These are phyloP conservation scores for Acronicta aceris DNA, from an alignment of 2,888 invertebrate species.

Conservation along the genomic window DNA sequence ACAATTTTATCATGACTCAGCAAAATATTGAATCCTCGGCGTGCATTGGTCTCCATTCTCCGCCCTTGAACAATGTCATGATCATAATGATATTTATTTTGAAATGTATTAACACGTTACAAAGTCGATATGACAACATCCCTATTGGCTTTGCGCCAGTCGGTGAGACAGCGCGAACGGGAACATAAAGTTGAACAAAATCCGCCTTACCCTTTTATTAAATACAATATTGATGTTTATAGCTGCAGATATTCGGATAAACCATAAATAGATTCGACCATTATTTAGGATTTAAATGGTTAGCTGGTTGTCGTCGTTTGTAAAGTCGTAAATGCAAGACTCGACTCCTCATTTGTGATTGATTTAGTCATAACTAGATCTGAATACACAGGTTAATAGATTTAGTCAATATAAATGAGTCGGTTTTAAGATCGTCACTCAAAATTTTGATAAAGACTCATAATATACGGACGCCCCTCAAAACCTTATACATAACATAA, in stretches of 20 bases:
- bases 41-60: conserved; percentile 22
- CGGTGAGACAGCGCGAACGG: conserved; percentile 39
- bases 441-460: no score
- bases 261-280: conserved; percentile 21
- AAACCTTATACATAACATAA: no score
- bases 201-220: conserved; percentile 34
- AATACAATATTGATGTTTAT: no score
- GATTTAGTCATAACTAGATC: no score
- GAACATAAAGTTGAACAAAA: conserved; percentile 36
- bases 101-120: conserved; percentile 36
- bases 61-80: conserved; percentile 44
- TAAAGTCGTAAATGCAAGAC: no score
- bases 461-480: no score
- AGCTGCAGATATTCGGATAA: conserved; percentile 20
- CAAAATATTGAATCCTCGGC: conserved; percentile 10
- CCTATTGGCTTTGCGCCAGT: conserved; percentile 50
- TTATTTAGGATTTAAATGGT: conserved; percentile 18
- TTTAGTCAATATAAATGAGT: no score
- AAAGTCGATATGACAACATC: conserved; percentile 41
- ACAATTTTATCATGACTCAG: conserved; percentile 17
- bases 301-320: not conserved
- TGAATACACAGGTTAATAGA: no score
- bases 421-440: no score
- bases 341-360: no score
- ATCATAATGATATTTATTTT: conserved; percentile 40